These are phyloP conservation scores for Calosoma granatense DNA, from an alignment of 1,140 invertebrate species.

Conservation along the genomic window DNA sequence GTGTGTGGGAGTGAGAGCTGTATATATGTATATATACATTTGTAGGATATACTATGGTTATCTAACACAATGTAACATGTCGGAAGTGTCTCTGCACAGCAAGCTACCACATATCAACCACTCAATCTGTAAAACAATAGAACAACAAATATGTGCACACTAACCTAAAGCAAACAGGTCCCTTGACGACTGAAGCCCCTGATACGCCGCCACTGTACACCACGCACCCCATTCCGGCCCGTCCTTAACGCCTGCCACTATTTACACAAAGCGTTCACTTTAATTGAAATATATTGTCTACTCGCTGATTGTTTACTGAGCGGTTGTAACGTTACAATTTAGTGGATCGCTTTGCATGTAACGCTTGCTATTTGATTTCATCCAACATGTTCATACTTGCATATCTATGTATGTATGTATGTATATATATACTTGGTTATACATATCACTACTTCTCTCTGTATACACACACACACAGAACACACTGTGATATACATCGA, in stretches of 20 bases:
- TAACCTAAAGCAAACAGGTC: background rate
- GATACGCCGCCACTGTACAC: background rate
- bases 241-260: slow-evolving; percentile 4
- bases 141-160: background rate
- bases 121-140: too few species aligned
- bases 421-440: background rate
- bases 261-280: slow-evolving; percentile 8
- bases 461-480: background rate
- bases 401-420: background rate
- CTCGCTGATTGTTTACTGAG: slow-evolving; percentile 7
- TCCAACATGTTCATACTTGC: background rate
- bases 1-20: too few species aligned
- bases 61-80: too few species aligned
- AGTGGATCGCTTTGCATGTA: slow-evolving; percentile 2
- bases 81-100: too few species aligned
- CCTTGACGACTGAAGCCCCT: background rate
- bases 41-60: too few species aligned
- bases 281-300: slow-evolving; percentile 17
- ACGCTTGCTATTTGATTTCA: background rate
- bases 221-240: background rate
- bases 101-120: too few species aligned
- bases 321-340: slow-evolving; percentile 8
- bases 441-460: too few species aligned
- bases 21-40: too few species aligned
- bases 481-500: background rate